Base-by-base conservation (phyloP, 2,797 vertebrate genomes). In the Cichlasoma orientale region DNA sequence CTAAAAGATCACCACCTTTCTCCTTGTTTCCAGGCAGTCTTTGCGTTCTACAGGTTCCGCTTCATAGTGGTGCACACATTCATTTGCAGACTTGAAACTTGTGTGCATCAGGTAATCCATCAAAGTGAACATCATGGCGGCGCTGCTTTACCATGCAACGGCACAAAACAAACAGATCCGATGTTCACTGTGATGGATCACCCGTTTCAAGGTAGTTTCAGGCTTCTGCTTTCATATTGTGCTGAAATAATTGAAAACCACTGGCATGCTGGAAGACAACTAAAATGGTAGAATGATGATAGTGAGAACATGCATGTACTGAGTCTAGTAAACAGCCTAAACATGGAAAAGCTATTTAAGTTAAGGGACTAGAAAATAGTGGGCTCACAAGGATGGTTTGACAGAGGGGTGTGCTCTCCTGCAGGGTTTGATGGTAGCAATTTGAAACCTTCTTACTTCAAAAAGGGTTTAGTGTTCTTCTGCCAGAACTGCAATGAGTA, bases 181-280 rank as follows among this genome's bases (percentile, higher is more conserved):
- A 70, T 54, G 69, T 70, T 74, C 3, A 25, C 79, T 50, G 56
- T 86, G 78, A 83, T 79, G 56, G 56, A 89, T 79, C 63, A 23
- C 41, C 74, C 50, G 2, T 76, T 77, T 71, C 29, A 57, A 75
- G 63, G 69, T 47, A 56, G 19, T 78, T 74, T 66, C 57, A 50
- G 23, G 27, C n/a, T 16, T 66, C 52, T 77, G 74, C 41, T 74
- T 61, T 57, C 12, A 38, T 23, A n/a, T 52, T 66, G 21, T 33
- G 11, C 23, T 21, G 47, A 55, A 27, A 68, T 79, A 52, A 75
- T 38, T 54, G 33, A 21, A 80, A 80, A 31, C 14, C 7, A 31
- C 18, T 16, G 23, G 19, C 12, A 21, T n/a, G 21, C 25, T 10
- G 0, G 27, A 23, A 33, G 10, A 77, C 16, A 36, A 61, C 16